A percentile compares a stretch with the other conserved stretches of the same genome.
Conservation (phyloP, 1,140 invertebrate genomes). For the Bicyclus anynana region DNA sequence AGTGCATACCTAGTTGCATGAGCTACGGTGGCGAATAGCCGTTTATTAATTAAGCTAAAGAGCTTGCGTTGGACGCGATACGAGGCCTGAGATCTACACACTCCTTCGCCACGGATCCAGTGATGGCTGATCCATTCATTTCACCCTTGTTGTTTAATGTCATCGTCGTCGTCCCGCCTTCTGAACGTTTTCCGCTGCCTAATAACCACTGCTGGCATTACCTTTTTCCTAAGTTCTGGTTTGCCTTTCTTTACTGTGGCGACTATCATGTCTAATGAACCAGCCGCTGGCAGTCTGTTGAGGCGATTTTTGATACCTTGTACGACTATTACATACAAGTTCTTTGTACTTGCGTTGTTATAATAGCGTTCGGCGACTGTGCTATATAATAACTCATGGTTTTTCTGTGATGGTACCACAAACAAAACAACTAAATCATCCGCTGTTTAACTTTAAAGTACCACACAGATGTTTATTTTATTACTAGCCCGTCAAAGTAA, state of each 20-base stretch:
- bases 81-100: constrained; percentile 99
- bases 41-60: constrained; percentile 85
- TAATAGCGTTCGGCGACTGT: too few species aligned
- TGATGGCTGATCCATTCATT: constrained; percentile 99
- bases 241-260: constrained; percentile 99
- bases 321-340: constrained; percentile 99
- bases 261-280: constrained; percentile 98
- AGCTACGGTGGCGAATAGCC: too few species aligned
- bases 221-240: constrained; percentile 99
- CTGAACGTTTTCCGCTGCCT: constrained; percentile 98
- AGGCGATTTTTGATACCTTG: constrained; percentile 98
- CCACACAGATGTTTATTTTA: constrained; percentile 3
- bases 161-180: constrained; percentile 99
- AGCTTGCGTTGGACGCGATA: constrained; percentile 98
- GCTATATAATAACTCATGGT: too few species aligned
- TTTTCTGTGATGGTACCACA: too few species aligned
- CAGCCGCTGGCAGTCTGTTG: constrained; percentile 98
- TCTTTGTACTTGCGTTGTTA: constrained; percentile 99
- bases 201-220: constrained; percentile 99
- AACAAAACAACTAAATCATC: too few species aligned
- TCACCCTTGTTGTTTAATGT: constrained; percentile 99
- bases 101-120: constrained; percentile 99
- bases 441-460: constrained; percentile 9
- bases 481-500: constrained; percentile 3
- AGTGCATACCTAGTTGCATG: too few species aligned